Base-by-base conservation (phyloP, 1,140 invertebrate genomes). In the Sycophaga agraensis region DNA sequence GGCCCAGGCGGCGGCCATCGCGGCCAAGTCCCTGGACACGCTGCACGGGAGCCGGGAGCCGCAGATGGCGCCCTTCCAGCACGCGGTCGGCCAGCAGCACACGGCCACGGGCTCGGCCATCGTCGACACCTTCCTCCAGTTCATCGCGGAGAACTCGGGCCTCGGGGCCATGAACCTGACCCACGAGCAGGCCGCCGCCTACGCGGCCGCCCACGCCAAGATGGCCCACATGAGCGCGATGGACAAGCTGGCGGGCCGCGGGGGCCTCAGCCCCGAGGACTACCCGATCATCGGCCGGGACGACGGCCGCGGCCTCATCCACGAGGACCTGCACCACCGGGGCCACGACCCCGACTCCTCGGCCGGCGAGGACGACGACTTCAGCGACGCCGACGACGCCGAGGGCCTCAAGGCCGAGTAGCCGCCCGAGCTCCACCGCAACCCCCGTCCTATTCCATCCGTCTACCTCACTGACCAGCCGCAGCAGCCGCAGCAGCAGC, bases 51-150 rank as follows among this genome's bases (percentile, higher is more conserved):
- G 67, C 40, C 83, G 83, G 46, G 83, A 84, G 66, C 82, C 82
- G 0, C 84, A 83, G 65, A 82, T 76, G 7, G 82, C 79, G 0
- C 70, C 74, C 0, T 48, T 76, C 1, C 74, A 74, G 24, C 65
- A 51, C 7, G 65, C 39, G 1, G 64, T 60, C 24, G 71, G 24
- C 51, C 80, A 54, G 59, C 76, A 66, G 17, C 73, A 66, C 72
- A 72, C 83, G 66, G 73, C 84, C 64, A 84, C 87, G 26, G 89
- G 90, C 1, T 92, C 90, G 2, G 89, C 89, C 0, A 84, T 94
- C 28, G 72, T 93, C 17, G 91, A 93, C 73, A 92, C 91, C 2
- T 93, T 93, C 71, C 81, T 94, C 16, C 91, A 93, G 72, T 86
- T 92, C 59, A 92, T 93, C 64, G 90, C 89, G 0, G 91, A 93